Base-by-base conservation (phyloP, 2,888 invertebrate genomes). In the Macrosoma leucophasiata region DNA sequence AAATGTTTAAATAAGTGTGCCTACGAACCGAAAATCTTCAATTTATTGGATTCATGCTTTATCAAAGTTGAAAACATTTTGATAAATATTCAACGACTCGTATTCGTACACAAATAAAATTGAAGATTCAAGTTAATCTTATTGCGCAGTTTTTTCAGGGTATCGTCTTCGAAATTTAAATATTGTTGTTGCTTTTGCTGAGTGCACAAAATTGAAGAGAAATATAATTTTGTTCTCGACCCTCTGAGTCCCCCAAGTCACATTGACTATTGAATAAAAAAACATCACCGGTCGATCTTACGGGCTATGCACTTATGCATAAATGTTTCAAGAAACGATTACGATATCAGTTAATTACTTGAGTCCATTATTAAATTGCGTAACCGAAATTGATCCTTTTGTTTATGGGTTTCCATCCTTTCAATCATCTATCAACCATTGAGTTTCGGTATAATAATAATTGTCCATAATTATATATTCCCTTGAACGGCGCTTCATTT, bases 391-490 rank as follows among this genome's bases (percentile, higher is more conserved):
- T 64, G 75, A 75, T 75, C 72, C 82, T 79, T 81, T 81, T 82
- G 82, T 79, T 79, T 81, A 82, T 81, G 77, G 73, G 71, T 72
- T 62, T 68, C 66, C 78, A 81, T 81, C 82, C 82, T 82, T 82
- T 81, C 82, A 81, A 81, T 81, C 82, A 79, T 82, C 82, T 81
- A 81, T 79, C 77, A 72, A 63, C 73, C 76, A 81, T 79, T 79
- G 72, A 74, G 78, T 74, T 74, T 76, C 72, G 73, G 66, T 75
- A 81, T 82, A 77, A 81, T 77, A 82, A 79, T 84, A 84, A 84
- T 84, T 84, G 82, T 77, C 77, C 84, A 79, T 84, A 84, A 84
- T 84, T 84, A 84, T 74, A 84, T 77, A 81, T 79, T 78, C 81
- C 75, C 78, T 73, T 74, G 73, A 73, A 71, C 71, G 62, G 69